phyloP scores from a whole-genome alignment of 2,888 invertebrate genomes.

The Operophtera brumata region DNA sequence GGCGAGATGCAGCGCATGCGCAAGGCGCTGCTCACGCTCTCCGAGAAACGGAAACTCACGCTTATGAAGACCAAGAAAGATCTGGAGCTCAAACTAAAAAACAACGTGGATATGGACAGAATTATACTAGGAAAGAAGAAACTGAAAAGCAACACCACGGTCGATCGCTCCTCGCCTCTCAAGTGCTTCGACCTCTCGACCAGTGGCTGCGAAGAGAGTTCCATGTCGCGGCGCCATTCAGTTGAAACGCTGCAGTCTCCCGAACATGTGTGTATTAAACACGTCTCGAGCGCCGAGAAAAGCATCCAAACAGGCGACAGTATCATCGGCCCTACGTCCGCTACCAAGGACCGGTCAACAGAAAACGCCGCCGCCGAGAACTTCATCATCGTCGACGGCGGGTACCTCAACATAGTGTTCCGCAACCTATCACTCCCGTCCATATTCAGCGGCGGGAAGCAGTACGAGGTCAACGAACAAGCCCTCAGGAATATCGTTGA shows the following conservation, averaged over 20 bases:
- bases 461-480: constrained; percentile 73
- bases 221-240: constrained; percentile 39
- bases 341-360: constrained; percentile 37
- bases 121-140: constrained; percentile 66
- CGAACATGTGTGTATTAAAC: constrained; percentile 29
- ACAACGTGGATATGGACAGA: constrained; percentile 62
- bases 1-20: constrained; percentile 84
- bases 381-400: constrained; percentile 66
- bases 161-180: constrained; percentile 60
- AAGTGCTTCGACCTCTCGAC: constrained; percentile 74
- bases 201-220: constrained; percentile 67
- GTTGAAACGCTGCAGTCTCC: constrained; percentile 24
- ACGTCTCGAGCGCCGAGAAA: constrained; percentile 55
- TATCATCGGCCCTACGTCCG: constrained; percentile 24
- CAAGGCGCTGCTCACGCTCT: constrained; percentile 65
- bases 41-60: constrained; percentile 67
- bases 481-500: constrained; percentile 64
- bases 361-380: constrained; percentile 58
- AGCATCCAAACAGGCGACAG: constrained; percentile 64
- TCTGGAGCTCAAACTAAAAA: constrained; percentile 65
- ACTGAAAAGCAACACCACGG: constrained; percentile 49
- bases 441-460: constrained; percentile 67
- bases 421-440: constrained; percentile 63
- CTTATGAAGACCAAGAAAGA: constrained; percentile 73
- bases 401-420: constrained; percentile 70